A percentile compares a stretch with the other conserved stretches of the same genome.
Evolutionary conservation across 2,888 invertebrate genomes (phyloP).

Genomic region (Dexiosoma caninum): DNA sequence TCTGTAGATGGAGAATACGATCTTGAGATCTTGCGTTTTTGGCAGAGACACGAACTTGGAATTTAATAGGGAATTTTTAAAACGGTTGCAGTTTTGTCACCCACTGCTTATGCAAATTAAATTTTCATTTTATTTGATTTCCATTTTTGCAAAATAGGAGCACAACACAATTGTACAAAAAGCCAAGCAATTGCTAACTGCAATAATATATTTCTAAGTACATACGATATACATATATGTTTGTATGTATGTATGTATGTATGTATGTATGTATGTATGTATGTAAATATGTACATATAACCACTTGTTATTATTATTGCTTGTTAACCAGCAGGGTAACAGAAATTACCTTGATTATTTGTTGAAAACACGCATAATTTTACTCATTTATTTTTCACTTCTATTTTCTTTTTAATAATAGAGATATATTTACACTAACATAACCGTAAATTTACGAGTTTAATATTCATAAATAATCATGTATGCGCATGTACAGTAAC

Average conservation of each 20-base stretch:
- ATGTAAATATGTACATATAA: not conserved
- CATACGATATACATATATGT: not conserved
- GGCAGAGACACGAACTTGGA: too few relatives aligned
- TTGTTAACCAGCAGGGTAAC: slow-evolving; percentile 14
- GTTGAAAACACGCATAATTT: slow-evolving; percentile 25
- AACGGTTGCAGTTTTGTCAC: not conserved
- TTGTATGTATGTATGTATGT: not conserved
- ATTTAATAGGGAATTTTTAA: too few relatives aligned
- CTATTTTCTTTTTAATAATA: not conserved
- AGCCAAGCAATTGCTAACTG: slow-evolving; percentile 13
- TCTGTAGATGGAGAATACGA: too few relatives aligned
- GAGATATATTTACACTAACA: not conserved
- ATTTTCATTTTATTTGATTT: slow-evolving; percentile 3
- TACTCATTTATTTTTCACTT: not conserved
- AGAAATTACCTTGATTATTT: slow-evolving; percentile 31
- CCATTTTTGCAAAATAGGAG: slow-evolving; percentile 35
- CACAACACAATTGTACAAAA: not conserved
- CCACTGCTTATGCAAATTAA: slow-evolving; percentile 1
- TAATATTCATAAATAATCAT: too few relatives aligned
- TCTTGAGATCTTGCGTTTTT: too few relatives aligned
- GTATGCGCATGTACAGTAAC: too few relatives aligned
- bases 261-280: not conserved
- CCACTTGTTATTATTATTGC: not conserved
- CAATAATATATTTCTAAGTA: not conserved
- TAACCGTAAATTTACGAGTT: not conserved